Evolutionary conservation across 1,140 invertebrate genomes (phyloP).

Genomic region (Alviniconcha marisindica): DNA sequence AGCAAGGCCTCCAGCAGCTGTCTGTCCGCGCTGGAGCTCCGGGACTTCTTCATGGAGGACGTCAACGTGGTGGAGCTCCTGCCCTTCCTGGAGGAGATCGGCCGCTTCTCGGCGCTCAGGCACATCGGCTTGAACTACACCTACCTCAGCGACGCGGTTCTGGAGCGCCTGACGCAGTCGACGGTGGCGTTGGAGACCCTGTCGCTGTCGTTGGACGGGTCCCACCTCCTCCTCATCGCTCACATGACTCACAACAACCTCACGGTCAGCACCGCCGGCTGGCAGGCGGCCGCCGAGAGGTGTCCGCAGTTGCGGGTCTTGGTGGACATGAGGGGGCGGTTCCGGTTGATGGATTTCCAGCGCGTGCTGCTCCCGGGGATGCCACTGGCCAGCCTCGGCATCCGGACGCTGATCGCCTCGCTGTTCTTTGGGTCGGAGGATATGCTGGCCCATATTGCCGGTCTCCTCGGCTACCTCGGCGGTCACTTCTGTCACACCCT

Average conservation of each 20-base stretch:
- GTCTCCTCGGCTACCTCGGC: neutral
- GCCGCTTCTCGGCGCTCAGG: neutral
- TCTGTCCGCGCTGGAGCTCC: neutral
- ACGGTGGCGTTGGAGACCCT: neutral
- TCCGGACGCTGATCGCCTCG: constrained; percentile 4
- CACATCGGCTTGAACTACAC: constrained; percentile 23
- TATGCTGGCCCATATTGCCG: constrained; percentile 13
- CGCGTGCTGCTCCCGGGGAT: constrained; percentile 4
- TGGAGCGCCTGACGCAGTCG: neutral
- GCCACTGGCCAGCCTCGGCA: constrained; percentile 15
- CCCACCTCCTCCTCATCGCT: constrained; percentile 12
- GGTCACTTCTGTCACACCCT: neutral
- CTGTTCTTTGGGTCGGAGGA: constrained; percentile 14
- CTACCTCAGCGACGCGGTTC: constrained; percentile 27
- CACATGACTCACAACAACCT: constrained; percentile 10
- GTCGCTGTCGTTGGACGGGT: neutral
- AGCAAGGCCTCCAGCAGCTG: neutral
- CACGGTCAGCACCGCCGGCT: constrained; percentile 1
- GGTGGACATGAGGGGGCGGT: constrained; percentile 27
- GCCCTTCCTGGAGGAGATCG: constrained; percentile 19
- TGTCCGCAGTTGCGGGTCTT: neutral
- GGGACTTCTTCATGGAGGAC: constrained; percentile 29
- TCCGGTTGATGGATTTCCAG: constrained; percentile 17
- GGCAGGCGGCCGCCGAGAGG: neutral
- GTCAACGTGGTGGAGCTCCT: constrained; percentile 8